Evolutionary conservation across 2,797 vertebrate species (phyloP).

Genomic region (Peromyscus aztecus): DNA sequence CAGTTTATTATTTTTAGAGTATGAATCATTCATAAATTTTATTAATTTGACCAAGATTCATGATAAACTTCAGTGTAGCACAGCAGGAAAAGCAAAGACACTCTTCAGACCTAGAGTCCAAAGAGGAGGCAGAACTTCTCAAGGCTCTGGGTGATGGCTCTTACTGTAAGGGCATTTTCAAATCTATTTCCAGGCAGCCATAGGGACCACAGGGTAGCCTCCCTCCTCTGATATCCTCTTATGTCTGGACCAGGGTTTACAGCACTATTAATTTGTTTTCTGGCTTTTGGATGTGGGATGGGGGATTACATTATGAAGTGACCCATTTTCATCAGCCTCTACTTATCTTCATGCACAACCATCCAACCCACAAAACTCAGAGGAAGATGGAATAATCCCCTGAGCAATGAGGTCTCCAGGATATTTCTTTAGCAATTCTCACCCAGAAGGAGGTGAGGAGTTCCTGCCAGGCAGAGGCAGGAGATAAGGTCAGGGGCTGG

Average conservation of each 20-base stretch:
- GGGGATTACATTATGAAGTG: not conserved
- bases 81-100: not conserved
- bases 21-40: not conserved
- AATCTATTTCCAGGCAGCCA: not conserved
- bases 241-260: conserved; percentile 4
- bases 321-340: conserved; percentile 63
- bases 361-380: conserved; percentile 12
- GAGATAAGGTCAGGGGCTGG: conserved; percentile 75
- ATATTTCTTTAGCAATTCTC: conserved; percentile 58
- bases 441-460: not conserved
- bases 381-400: conserved; percentile 61
- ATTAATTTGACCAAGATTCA: not conserved
- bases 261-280: conserved; percentile 25
- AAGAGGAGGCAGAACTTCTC: not conserved
- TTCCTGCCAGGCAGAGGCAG: conserved; percentile 21
- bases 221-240: not conserved
- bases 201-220: not conserved
- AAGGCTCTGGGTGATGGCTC: not conserved
- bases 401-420: conserved; percentile 55
- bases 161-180: not conserved
- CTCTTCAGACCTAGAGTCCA: accelerated
- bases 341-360: conserved; percentile 49
- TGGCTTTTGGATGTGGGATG: not conserved
- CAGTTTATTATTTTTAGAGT: not conserved
- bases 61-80: not conserved